Conservation (phyloP, 2,888 invertebrate species). For the Spodoptera littoralis region DNA sequence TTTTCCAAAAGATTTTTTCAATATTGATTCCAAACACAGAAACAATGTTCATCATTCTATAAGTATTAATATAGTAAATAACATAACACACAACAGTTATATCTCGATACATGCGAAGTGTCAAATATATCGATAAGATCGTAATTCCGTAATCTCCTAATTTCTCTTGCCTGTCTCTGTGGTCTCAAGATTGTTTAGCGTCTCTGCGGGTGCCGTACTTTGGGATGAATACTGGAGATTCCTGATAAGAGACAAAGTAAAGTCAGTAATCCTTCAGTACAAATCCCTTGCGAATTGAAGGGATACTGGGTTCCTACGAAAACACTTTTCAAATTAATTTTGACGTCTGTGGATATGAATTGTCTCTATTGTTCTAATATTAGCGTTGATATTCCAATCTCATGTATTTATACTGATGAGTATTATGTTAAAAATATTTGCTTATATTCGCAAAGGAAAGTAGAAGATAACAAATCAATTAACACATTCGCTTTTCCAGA, state of each 20-base stretch:
- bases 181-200: conserved; percentile 15
- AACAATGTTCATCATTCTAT: no score
- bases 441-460: no score
- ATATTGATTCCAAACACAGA: no score
- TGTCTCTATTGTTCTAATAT: background rate
- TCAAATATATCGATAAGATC: conserved; percentile 2
- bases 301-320: conserved; percentile 17
- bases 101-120: conserved; percentile 2
- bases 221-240: conserved; percentile 21
- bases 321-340: conserved; percentile 29
- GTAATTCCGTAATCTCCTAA: conserved; percentile 27
- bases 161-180: conserved; percentile 19
- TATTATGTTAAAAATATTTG: no score
- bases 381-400: no score
- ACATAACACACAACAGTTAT: background rate
- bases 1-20: no score
- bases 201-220: conserved; percentile 8
- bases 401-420: no score
- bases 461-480: no score
- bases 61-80: no score
- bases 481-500: no score
- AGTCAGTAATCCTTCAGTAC: conserved; percentile 13
- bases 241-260: conserved; percentile 21
- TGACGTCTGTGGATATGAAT: conserved; percentile 8
- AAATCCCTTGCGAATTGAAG: conserved; percentile 21